Evolutionary conservation across 2,113 vertebrate species (phyloP), one percentile per base, ranked within the genome.

Genomic region (Lonchura striata): DNA sequence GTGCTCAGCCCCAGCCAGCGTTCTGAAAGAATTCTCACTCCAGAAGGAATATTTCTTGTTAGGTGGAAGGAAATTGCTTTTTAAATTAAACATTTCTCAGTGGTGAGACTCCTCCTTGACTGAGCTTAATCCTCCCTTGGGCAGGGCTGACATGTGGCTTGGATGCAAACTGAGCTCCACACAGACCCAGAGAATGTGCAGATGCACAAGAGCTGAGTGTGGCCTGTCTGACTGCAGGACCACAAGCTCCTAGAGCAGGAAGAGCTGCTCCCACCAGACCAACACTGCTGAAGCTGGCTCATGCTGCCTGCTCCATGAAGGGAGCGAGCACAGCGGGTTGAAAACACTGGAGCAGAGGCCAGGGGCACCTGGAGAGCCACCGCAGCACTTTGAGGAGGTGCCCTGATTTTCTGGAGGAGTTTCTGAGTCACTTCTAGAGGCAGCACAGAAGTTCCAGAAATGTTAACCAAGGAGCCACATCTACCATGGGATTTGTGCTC

Each of bases 31-130:
- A 64, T 56, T 61, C 66, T 82, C 61, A 57, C 37, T 88, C 71
- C 79, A 91, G 53, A 90, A 94, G 65, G 56, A 94, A 53, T 53
- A 60, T 8, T 65, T 90, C 92, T 95, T 46, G 39, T 57, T 39
- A 80, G 71, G 49, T 75, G n/a, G 53, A 88, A 88, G 76, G 60
- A 92, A 94, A 96, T 37, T 72, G 50, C 82, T 90, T 90, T 94
- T 92, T 18, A 83, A 95, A 94, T 88, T 66, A 93, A 87, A 86
- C 42, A 90, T 72, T 78, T 95, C 76, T 86, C 64, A 59, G 68
- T 37, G 24, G n/a, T 68, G 72, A 92, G 80, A 81, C 33, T 83
- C 39, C n/a, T 66, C 23, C 42, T 66, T 64, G 79, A 74, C 60
- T 0, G 0, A 89, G n/a, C 52, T 84, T 57, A 78, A 28, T 49